Conservation (phyloP, 92 coral and sea anemone species). For the Plumapathes pennacea region DNA sequence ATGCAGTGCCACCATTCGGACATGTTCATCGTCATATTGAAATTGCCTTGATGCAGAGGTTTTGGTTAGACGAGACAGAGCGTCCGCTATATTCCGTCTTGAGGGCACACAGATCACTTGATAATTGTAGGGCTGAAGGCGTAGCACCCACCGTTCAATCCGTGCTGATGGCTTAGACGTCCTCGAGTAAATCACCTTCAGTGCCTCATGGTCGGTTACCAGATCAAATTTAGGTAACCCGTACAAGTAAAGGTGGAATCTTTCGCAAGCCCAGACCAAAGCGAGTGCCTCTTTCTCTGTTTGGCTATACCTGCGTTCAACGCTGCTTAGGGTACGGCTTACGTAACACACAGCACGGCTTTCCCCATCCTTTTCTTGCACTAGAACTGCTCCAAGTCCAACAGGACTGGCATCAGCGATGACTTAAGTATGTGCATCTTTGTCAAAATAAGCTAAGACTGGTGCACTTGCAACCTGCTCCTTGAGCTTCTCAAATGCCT, state of each 20-base stretch:
- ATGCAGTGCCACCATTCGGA: conserved; percentile 30
- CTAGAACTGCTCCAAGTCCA: conserved; percentile 23
- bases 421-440: conserved; percentile 28
- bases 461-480: conserved; percentile 23
- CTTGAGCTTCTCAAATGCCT: conserved; percentile 39
- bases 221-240: conserved; percentile 39
- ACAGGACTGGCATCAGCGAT: conserved; percentile 44
- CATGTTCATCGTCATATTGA: conserved; percentile 28
- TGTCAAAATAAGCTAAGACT: conserved; percentile 42
- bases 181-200: conserved; percentile 29
- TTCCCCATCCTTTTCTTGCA: conserved; percentile 40
- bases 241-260: conserved; percentile 23
- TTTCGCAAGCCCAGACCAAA: conserved; percentile 52
- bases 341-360: conserved; percentile 32
- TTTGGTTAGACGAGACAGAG: conserved; percentile 19
- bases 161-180: conserved; percentile 34
- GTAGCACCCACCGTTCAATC: conserved; percentile 40
- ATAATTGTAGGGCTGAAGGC: conserved; percentile 35
- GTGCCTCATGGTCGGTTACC: conserved; percentile 45
- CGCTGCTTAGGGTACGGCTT: conserved; percentile 30
- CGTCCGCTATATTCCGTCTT: conserved; percentile 35
- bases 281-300: conserved; percentile 55
- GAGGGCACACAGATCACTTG: conserved; percentile 21
- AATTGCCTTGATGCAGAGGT: background rate
- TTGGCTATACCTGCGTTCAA: conserved; percentile 37